Evolutionary conservation across 2,888 invertebrate species (phyloP).

Genomic region (Eretmocerus hayati): DNA sequence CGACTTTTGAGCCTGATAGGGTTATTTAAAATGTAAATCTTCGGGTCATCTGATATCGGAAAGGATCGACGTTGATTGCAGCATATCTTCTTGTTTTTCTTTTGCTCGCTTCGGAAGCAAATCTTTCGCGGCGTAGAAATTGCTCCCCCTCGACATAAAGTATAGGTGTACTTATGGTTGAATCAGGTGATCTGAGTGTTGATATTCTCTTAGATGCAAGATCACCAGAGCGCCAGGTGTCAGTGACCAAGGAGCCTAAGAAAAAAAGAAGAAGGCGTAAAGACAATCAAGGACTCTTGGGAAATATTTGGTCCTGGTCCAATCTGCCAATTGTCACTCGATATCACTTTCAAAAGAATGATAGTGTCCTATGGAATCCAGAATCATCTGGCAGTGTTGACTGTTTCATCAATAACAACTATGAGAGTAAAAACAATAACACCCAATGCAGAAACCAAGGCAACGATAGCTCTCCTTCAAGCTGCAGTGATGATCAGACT

Average conservation of each 20-base stretch:
- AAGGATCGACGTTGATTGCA: no score
- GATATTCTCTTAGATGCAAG: no score
- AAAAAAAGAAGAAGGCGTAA: slow-evolving; percentile 17
- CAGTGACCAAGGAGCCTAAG: slow-evolving; percentile 12
- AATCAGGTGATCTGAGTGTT: no score
- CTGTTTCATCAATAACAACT: slow-evolving; percentile 13
- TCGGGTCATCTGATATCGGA: no score
- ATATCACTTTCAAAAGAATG: slow-evolving; percentile 30
- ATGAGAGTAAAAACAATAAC: slow-evolving; percentile 7
- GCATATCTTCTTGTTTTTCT: no score
- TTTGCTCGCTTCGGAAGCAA: no score
- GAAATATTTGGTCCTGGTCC: slow-evolving; percentile 37
- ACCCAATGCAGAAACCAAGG: no score
- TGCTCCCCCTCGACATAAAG: no score
- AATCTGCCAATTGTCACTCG: slow-evolving; percentile 39
- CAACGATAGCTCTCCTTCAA: slow-evolving; percentile 16
- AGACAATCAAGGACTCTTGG: slow-evolving; percentile 23
- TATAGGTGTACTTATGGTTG: no score
- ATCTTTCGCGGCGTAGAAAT: no score
- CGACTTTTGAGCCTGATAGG: no score
- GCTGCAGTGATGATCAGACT: slow-evolving; percentile 15
- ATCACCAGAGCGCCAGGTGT: slow-evolving; percentile 8
- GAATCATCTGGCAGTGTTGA: slow-evolving; percentile 11
- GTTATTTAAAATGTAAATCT: no score
- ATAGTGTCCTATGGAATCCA: slow-evolving; percentile 23